A percentile compares a stretch with the other conserved stretches of the same genome.
phyloP scores from a whole-genome alignment of 2,888 invertebrate genomes.

The Troilus luridus region DNA sequence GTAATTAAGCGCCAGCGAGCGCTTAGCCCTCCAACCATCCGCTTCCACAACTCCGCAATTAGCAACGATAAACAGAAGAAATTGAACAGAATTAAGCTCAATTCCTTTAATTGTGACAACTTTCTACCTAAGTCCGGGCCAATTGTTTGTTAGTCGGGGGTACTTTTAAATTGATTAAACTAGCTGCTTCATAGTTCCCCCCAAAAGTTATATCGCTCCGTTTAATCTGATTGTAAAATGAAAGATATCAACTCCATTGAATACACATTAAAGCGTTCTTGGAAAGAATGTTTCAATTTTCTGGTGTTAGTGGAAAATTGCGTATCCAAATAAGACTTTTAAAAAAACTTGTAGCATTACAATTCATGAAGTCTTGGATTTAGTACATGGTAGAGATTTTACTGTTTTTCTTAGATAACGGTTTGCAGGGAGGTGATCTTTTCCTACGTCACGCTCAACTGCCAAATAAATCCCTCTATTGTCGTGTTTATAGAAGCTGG shows the following conservation, averaged over 20 bases:
- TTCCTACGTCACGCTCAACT: too few species aligned
- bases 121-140: not conserved
- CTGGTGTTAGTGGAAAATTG: too few species aligned
- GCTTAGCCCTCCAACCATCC: not conserved
- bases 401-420: too few species aligned
- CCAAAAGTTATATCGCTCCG: not conserved
- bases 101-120: not conserved
- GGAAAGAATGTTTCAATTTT: too few species aligned
- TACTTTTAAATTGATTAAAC: not conserved
- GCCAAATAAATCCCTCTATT: too few species aligned
- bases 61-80: slow-evolving; percentile 10
- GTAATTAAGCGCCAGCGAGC: not conserved
- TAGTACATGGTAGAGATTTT: too few species aligned
- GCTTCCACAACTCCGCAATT: not conserved
- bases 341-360: too few species aligned
- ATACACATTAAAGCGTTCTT: not conserved
- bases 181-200: not conserved
- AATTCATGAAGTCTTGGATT: too few species aligned
- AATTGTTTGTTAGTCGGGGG: not conserved
- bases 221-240: not conserved
- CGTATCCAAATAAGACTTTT: too few species aligned
- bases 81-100: not conserved
- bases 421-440: too few species aligned
- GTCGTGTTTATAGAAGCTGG: too few species aligned
- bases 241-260: not conserved